Evolutionary conservation across 1,140 invertebrate genomes (phyloP).

Genomic region (Macrostomum lignano): DNA sequence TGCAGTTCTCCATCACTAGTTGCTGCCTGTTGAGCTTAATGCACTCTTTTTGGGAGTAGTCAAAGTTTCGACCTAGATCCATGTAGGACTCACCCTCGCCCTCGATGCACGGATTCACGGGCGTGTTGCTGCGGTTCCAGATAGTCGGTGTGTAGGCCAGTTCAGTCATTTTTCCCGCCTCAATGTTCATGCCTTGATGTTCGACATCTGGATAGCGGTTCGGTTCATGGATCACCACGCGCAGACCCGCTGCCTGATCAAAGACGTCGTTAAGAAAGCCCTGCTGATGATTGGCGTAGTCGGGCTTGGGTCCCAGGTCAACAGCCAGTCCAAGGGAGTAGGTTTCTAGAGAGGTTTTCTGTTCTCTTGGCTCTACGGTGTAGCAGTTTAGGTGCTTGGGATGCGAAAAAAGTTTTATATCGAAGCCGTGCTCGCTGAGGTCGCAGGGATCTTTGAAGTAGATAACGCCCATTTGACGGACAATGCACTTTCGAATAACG

Average conservation of each 20-base stretch:
- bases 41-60: too few relatives aligned
- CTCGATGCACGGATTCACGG: constrained; percentile 2
- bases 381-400: constrained; percentile 2
- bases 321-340: not conserved
- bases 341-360: too few relatives aligned
- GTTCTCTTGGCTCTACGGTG: not conserved
- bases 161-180: constrained; percentile 6
- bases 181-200: constrained; percentile 2
- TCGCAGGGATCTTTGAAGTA: not conserved
- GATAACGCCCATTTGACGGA: not conserved
- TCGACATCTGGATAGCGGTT: constrained; percentile 1
- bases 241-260: constrained; percentile 1
- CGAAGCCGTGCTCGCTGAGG: not conserved
- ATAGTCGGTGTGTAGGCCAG: constrained; percentile 1
- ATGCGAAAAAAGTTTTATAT: constrained; percentile 2
- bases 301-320: not conserved
- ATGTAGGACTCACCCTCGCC: too few relatives aligned
- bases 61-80: too few relatives aligned
- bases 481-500: not conserved
- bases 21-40: too few relatives aligned
- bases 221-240: constrained; percentile 3
- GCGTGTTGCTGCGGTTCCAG: constrained; percentile 2
- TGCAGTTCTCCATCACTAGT: too few relatives aligned
- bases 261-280: not conserved
- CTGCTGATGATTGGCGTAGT: not conserved